Evolutionary conservation across 1,140 invertebrate species (phyloP).

Genomic region (Paramacrobiotus metropolitanus): DNA sequence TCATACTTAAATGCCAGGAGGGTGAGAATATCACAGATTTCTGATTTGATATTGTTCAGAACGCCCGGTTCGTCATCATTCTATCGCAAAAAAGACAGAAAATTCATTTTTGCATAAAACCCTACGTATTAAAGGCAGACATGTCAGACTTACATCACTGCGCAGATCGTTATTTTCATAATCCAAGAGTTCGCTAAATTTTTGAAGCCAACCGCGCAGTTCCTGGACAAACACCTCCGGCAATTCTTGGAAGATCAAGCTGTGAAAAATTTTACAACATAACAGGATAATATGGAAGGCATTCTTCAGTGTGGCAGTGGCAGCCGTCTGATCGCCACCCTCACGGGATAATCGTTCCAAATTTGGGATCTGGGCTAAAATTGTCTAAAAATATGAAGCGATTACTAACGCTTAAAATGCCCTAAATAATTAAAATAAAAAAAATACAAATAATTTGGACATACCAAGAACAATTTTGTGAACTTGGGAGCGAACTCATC

Average conservation of each 20-base stretch:
- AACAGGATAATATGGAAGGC: conserved; percentile 32
- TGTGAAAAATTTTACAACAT: conserved; percentile 88
- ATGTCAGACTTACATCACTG: conserved; percentile 31
- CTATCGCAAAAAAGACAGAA: conserved; percentile 24
- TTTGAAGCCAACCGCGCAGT: conserved; percentile 74
- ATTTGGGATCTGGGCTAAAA: neutral
- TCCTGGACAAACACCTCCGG: conserved; percentile 97
- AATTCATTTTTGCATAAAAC: neutral
- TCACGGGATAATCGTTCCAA: neutral
- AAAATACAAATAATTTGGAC: neutral
- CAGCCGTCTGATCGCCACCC: neutral
- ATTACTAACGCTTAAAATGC: neutral
- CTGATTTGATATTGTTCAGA: conserved; percentile 68
- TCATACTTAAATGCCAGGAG: conserved; percentile 92
- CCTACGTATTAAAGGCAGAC: neutral
- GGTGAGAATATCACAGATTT: conserved; percentile 80
- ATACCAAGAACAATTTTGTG: neutral
- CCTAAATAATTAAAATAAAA: neutral
- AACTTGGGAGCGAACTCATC: neutral
- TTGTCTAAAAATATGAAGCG: neutral
- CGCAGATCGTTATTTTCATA: conserved; percentile 36
- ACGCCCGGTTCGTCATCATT: conserved; percentile 69
- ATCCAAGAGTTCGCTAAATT: conserved; percentile 56
- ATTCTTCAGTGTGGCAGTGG: neutral
- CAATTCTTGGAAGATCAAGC: conserved; percentile 80